Conservation (phyloP, 2,797 vertebrate genomes). For the Chelon labrosus region DNA sequence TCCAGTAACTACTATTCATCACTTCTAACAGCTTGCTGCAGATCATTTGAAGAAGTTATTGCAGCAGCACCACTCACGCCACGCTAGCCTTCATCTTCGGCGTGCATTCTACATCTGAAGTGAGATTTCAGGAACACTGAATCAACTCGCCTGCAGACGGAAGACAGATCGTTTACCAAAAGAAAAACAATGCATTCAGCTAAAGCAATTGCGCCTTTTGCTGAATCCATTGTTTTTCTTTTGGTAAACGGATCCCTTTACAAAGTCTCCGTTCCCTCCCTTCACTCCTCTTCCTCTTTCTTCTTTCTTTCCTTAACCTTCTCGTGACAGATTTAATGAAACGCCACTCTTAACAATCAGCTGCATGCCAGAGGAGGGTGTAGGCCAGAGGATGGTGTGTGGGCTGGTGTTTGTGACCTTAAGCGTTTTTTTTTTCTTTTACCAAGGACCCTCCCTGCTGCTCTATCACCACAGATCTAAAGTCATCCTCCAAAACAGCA, state of each 20-base stretch:
- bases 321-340: slow-evolving; percentile 69
- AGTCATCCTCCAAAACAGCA: too few relatives aligned
- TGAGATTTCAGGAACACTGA: not conserved
- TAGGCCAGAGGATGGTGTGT: slow-evolving; percentile 3
- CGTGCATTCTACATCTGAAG: not conserved
- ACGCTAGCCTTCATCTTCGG: too few relatives aligned
- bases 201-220: not conserved
- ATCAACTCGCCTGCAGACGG: not conserved
- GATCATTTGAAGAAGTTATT: too few relatives aligned
- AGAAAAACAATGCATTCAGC: too few relatives aligned
- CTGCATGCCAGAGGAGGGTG: slow-evolving; percentile 59
- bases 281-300: slow-evolving; percentile 9
- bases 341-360: slow-evolving; percentile 57
- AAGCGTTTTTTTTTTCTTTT: slow-evolving; percentile 15
- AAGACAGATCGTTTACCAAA: not conserved
- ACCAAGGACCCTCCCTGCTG: slow-evolving; percentile 32
- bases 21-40: too few relatives aligned
- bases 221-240: slow-evolving; percentile 38
- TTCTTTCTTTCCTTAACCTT: slow-evolving; percentile 51
- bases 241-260: not conserved
- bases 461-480: slow-evolving; percentile 50
- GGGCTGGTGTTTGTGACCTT: slow-evolving; percentile 16
- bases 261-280: slow-evolving; percentile 17
- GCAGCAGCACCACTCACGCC: too few relatives aligned
- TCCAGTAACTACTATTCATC: too few relatives aligned